Percentiles rank a stretch among this genome's conserved stretches.
phyloP scores from a whole-genome alignment of 2,888 invertebrate species.

The Trichacis sp. region DNA sequence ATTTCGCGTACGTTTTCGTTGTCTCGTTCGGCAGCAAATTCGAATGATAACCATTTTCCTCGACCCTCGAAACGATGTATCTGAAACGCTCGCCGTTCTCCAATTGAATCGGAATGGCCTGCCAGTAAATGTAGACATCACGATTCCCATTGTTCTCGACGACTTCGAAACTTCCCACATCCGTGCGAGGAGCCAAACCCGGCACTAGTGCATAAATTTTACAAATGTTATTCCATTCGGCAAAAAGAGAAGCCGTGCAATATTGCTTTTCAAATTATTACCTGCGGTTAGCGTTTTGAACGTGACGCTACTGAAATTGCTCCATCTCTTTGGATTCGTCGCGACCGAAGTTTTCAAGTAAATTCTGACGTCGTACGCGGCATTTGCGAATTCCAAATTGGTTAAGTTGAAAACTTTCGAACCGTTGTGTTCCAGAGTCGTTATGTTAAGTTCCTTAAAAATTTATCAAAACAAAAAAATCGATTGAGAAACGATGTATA shows the following conservation, averaged over 20 bases:
- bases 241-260: too few relatives aligned
- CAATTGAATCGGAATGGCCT: conserved; percentile 76
- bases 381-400: conserved; percentile 75
- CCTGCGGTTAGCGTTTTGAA: conserved; percentile 72
- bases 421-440: too few relatives aligned
- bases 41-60: conserved; percentile 66
- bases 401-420: conserved; percentile 72
- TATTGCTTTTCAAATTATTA: too few relatives aligned
- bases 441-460: too few relatives aligned
- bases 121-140: conserved; percentile 83
- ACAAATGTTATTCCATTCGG: too few relatives aligned
- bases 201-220: too few relatives aligned
- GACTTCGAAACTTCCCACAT: conserved; percentile 80
- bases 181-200: conserved; percentile 77
- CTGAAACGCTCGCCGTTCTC: conserved; percentile 82
- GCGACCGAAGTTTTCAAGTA: conserved; percentile 74
- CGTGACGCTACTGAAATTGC: conserved; percentile 74
- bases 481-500: too few relatives aligned
- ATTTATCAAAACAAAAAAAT: too few relatives aligned
- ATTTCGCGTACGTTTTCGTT: conserved; percentile 74
- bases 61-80: conserved; percentile 74
- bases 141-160: conserved; percentile 70
- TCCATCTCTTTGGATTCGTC: conserved; percentile 77
- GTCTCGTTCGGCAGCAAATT: conserved; percentile 71
- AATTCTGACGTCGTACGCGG: conserved; percentile 80